phyloP scores from a whole-genome alignment of 2,113 vertebrate species.

The Anhinga anhinga region DNA sequence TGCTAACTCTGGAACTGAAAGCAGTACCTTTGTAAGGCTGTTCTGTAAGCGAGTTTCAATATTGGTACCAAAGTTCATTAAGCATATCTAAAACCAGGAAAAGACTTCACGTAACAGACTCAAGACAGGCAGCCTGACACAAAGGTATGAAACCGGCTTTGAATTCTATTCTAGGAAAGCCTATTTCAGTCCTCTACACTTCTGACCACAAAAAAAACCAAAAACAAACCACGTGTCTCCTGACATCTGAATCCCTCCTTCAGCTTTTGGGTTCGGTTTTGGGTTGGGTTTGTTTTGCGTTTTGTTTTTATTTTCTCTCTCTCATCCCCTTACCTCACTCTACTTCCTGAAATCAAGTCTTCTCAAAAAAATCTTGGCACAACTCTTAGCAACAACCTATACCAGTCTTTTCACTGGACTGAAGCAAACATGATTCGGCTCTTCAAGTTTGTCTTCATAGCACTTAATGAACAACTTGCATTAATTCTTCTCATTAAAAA shows the following conservation, averaged over 20 bases:
- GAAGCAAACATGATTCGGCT: not conserved
- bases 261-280: not conserved
- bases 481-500: not conserved
- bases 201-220: not conserved
- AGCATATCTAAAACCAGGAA: not conserved
- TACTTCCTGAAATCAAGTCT: not conserved
- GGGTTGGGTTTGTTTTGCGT: not conserved
- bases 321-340: not conserved
- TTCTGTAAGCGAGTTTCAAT: not conserved
- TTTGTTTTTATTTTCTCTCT: too few species aligned
- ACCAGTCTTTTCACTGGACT: not conserved
- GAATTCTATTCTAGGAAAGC: too few species aligned
- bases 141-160: not conserved
- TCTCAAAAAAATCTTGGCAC: not conserved
- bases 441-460: not conserved
- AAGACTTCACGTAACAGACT: not conserved
- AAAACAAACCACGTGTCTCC: not conserved
- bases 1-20: not conserved
- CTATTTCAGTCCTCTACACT: not conserved
- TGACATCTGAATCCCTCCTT: not conserved
- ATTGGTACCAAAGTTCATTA: not conserved
- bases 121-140: not conserved
- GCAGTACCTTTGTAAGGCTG: not conserved
- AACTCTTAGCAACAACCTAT: not conserved
- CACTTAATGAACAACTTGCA: not conserved